Base-by-base conservation (phyloP, 1,140 invertebrate species). In the Muscidifurax raptorellus region DNA sequence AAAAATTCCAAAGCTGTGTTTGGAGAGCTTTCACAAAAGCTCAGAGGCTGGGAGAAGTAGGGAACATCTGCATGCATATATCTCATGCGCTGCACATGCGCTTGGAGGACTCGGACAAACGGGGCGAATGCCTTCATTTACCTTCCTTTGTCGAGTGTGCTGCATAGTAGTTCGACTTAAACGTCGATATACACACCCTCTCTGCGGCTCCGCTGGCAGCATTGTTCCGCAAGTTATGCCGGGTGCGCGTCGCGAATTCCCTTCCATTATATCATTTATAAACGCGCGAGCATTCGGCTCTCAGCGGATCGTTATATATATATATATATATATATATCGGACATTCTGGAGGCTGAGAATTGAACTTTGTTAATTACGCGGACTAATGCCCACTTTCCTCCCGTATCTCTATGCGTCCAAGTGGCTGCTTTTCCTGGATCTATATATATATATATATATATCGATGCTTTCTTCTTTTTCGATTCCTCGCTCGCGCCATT, bases 121-220 rank as follows among this genome's bases (percentile, higher is more conserved):
- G 28, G 52, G 52, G 27, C 27, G 28, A 69, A 69, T 69, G 66
- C 66, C 66, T 69, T 69, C 66, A 28, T 69, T 69, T 69, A 69
- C 25, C 66, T 69, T 69, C 66, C 66, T 69, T 69, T 69, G 66
- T 69, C 25, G 27, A n/a, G 18, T 59, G 22, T n/a, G 52, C 52
- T 7, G 18, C 22, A 59, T 59, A 59, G 36, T 12, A 69, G 66
- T 69, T 69, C 66, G 66, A 69, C 66, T 69, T 69, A 69, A 69
- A 69, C 66, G 66, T 69, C 66, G 66, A 69, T 69, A 59, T 59
- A 52, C 5, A 52, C 47, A 27, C n/a, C 25, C 22, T 2, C 15
- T 25, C 66, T 10, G 66, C 22, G 32, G 32, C 32, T 36, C n/a
- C 5, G 52, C 64, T 2, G 0, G 25, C 64, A 2, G 9, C 66